phyloP scores from a whole-genome alignment of 2,113 vertebrate species.

The Edolisoma coerulescens region DNA sequence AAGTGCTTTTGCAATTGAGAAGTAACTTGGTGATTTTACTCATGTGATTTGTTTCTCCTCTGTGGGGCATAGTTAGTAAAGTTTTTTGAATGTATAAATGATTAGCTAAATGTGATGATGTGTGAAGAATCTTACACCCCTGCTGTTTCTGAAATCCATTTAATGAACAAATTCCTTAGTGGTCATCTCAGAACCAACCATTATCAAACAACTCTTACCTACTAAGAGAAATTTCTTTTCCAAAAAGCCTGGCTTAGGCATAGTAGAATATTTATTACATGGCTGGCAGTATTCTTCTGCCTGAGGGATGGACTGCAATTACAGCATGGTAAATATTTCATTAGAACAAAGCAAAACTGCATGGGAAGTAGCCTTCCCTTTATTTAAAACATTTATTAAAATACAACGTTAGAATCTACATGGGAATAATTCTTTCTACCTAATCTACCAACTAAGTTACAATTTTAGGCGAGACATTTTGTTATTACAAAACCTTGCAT shows the following conservation, averaged over 20 bases:
- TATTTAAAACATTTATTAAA: conserved; percentile 73
- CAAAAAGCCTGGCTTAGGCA: neutral
- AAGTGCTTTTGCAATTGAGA: neutral
- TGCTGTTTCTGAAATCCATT: conserved; percentile 31
- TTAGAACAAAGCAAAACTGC: conserved; percentile 56
- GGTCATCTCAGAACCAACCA: conserved; percentile 12
- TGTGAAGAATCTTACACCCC: neutral
- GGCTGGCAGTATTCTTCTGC: conserved; percentile 10
- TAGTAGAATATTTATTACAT: conserved; percentile 16
- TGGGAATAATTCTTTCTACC: conserved; percentile 45
- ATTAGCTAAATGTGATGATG: neutral
- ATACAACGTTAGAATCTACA: conserved; percentile 39
- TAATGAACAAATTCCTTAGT: conserved; percentile 14
- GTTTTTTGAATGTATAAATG: neutral
- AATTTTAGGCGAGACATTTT: neutral
- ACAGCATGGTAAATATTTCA: conserved; percentile 65
- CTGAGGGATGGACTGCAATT: conserved; percentile 67
- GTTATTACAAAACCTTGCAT: conserved; percentile 17
- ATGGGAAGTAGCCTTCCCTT: conserved; percentile 51
- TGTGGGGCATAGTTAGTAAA: neutral
- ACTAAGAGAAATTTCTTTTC: conserved; percentile 1
- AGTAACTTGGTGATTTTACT: neutral
- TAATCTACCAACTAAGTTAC: conserved; percentile 4
- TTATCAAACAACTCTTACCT: conserved; percentile 4
- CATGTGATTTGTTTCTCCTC: neutral